Conservation (phyloP, 1,140 invertebrate species). For the Aleiodes sp. region DNA sequence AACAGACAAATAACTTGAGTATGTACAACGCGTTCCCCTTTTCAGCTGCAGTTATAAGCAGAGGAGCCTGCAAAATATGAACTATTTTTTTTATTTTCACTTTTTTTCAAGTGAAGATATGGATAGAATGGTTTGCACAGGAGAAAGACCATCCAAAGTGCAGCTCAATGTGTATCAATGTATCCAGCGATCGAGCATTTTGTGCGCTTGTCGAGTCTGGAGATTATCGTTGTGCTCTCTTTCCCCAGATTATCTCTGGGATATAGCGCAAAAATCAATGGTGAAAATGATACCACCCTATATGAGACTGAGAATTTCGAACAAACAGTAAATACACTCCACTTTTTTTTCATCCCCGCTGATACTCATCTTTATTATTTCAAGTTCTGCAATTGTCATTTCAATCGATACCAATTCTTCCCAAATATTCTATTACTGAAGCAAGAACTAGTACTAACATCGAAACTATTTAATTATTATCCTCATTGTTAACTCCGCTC, state of each 20-base stretch:
- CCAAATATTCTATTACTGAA: no score
- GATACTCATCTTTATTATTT: no score
- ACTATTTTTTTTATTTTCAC: background rate
- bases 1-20: background rate
- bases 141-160: slow-evolving; percentile 2
- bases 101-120: background rate
- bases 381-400: no score
- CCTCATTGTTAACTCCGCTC: no score
- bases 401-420: no score
- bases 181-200: slow-evolving; percentile 4
- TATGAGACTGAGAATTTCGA: no score
- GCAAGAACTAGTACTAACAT: no score
- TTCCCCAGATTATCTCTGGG: background rate
- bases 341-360: no score
- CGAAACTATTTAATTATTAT: no score
- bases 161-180: slow-evolving; percentile 7
- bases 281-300: background rate
- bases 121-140: background rate
- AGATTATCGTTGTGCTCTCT: slow-evolving; percentile 1
- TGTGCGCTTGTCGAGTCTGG: slow-evolving; percentile 8
- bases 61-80: background rate
- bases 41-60: background rate
- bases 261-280: slow-evolving; percentile 5
- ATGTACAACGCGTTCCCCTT: background rate
- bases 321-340: no score